These are phyloP conservation scores for Oryzaephilus surinamensis DNA, from an alignment of 1,140 invertebrate species.

Conservation along the genomic window DNA sequence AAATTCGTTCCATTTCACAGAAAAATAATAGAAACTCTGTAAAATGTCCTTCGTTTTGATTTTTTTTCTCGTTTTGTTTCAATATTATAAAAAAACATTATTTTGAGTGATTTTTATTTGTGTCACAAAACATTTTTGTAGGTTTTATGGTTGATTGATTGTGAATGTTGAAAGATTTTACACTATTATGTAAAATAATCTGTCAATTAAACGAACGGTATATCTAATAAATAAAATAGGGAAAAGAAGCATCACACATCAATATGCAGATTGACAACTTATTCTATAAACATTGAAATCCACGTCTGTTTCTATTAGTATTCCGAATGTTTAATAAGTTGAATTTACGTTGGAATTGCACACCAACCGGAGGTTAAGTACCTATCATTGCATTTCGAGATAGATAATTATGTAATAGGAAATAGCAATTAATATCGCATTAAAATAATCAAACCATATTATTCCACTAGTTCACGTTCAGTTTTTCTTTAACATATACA, in stretches of 20 bases:
- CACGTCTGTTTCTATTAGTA: conserved; percentile 19
- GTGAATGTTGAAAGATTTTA: conserved; percentile 15
- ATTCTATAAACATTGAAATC: conserved; percentile 21
- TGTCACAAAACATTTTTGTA: neutral
- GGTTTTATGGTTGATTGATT: conserved; percentile 13
- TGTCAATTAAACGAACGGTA: conserved; percentile 21
- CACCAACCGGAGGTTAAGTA: conserved; percentile 14
- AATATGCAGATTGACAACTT: conserved; percentile 18
- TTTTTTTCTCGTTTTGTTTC: no score
- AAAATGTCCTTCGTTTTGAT: no score
- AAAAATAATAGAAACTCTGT: no score
- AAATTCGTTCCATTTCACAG: no score
- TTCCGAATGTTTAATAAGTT: conserved; percentile 17
- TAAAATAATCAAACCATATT: no score
- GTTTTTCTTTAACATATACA: no score
- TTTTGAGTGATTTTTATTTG: neutral
- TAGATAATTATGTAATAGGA: conserved; percentile 12
- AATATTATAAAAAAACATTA: no score
- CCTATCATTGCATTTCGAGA: conserved; percentile 6
- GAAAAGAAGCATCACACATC: conserved; percentile 17
- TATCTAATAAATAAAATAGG: no score
- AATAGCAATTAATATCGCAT: conserved; percentile 17
- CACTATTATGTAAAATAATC: conserved; percentile 21
- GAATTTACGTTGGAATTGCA: no score
- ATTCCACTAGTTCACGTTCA: no score